Base-by-base conservation (phyloP, 53 echinoderm and acorn worm genomes). In the Zoroaster sp. region DNA sequence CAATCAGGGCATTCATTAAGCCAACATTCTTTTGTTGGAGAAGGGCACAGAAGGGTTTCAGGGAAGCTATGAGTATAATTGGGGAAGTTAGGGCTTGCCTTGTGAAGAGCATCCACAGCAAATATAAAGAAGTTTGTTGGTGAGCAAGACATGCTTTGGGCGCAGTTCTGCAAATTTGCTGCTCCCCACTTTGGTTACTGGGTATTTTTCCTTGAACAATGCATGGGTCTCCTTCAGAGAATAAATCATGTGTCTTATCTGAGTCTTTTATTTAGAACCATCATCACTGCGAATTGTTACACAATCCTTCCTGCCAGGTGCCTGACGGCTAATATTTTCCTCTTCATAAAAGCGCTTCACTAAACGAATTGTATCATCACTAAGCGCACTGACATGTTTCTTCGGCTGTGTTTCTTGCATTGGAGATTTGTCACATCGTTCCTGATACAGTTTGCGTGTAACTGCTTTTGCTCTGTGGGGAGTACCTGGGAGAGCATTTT, bases 91-190 rank as follows among this genome's bases (percentile, higher is more conserved):
- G n/a, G n/a, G n/a, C n/a, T n/a, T n/a, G n/a, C n/a, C n/a, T n/a
- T n/a, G n/a, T n/a, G n/a, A n/a, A n/a, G n/a, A n/a, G n/a, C n/a
- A n/a, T n/a, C n/a, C n/a, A n/a, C n/a, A n/a, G n/a, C n/a, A n/a
- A n/a, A n/a, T n/a, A n/a, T n/a, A n/a, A n/a, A n/a, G n/a, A n/a
- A n/a, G n/a, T n/a, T n/a, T n/a, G n/a, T n/a, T n/a, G n/a, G n/a
- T n/a, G n/a, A n/a, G n/a, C n/a, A n/a, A n/a, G n/a, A 91, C 91
- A 87, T 91, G 66, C 77, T 91, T 86, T 8, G 76, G 91, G 28
- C 91, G 75, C 68, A 91, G 43, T 87, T 86, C 65, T 33, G 87
- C 87, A 87, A 91, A 89, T 71, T 90, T 90, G 37, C 83, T 83
- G 21, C 75, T 90, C 2, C 83, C 85, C 38, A 90, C 53, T 23